These are phyloP conservation scores for Alosa alosa DNA, from an alignment of 2,113 vertebrate genomes.

Conservation along the genomic window DNA sequence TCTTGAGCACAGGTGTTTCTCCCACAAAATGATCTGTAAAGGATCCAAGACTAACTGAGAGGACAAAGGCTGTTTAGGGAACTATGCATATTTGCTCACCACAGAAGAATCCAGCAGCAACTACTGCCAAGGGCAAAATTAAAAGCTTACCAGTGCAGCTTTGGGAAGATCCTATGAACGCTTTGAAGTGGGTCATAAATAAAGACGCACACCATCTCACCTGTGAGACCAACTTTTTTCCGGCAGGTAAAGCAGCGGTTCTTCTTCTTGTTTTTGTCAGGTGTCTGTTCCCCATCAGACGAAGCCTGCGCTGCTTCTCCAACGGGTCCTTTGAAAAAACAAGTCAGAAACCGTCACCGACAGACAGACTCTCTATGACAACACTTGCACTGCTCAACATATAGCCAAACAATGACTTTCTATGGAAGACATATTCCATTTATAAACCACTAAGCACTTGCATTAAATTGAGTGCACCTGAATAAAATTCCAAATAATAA, in stretches of 20 bases:
- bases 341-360: not conserved
- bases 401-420: too few relatives aligned
- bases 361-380: not conserved
- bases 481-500: too few relatives aligned
- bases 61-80: not conserved
- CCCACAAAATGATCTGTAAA: not conserved
- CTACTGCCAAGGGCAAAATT: not conserved
- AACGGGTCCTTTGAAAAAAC: slow-evolving; percentile 61
- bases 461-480: too few relatives aligned
- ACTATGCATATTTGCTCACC: not conserved
- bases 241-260: slow-evolving; percentile 87
- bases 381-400: too few relatives aligned
- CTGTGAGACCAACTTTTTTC: slow-evolving; percentile 89
- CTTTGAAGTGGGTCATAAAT: slow-evolving; percentile 17
- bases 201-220: slow-evolving; percentile 58
- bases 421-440: too few relatives aligned
- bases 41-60: not conserved
- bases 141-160: slow-evolving; percentile 11
- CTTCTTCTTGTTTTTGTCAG: slow-evolving; percentile 85
- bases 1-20: not conserved
- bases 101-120: not conserved
- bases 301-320: slow-evolving; percentile 72
- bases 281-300: slow-evolving; percentile 77
- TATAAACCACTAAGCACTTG: too few relatives aligned
- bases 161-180: not conserved